phyloP scores from a whole-genome alignment of 2,113 vertebrate genomes.

The Tenrec ecaudatus region DNA sequence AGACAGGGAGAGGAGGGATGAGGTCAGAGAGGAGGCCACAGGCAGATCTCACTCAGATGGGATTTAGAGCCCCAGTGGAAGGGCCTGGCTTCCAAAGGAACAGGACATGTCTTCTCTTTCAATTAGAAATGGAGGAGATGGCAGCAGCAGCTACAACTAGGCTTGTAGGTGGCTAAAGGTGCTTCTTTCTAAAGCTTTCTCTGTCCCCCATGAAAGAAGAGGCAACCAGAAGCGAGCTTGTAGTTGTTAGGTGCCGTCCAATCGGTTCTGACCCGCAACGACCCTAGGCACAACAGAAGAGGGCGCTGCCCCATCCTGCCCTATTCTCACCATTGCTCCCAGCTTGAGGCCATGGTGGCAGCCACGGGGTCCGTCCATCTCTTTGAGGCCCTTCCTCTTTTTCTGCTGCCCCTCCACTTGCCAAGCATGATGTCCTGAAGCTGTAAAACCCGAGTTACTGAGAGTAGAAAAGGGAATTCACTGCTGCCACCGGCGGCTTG shows the following conservation, averaged over 20 bases:
- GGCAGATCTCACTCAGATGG: neutral
- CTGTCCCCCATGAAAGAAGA: neutral
- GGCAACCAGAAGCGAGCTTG: neutral
- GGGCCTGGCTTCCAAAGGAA: neutral
- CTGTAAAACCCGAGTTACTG: neutral
- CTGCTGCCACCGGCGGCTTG: conserved; percentile 24
- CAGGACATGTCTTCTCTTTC: neutral
- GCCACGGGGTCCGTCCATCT: too few relatives aligned
- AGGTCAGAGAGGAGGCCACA: neutral
- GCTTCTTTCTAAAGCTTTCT: neutral
- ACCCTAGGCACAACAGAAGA: too few relatives aligned
- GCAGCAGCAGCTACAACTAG: neutral
- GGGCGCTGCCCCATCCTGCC: too few relatives aligned
- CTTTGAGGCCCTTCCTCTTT: too few relatives aligned
- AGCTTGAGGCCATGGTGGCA: too few relatives aligned
- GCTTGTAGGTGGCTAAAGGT: neutral
- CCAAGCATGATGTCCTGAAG: neutral
- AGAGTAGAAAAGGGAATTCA: neutral
- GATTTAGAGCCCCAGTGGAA: neutral
- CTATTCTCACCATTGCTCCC: too few relatives aligned
- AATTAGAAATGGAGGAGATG: neutral
- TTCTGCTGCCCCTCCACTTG: too few relatives aligned
- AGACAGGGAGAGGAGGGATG: neutral
- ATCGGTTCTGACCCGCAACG: too few relatives aligned
- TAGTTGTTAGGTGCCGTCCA: too few relatives aligned